phyloP scores from a whole-genome alignment of 2,797 vertebrate genomes.

The Propithecus deckenii region DNA sequence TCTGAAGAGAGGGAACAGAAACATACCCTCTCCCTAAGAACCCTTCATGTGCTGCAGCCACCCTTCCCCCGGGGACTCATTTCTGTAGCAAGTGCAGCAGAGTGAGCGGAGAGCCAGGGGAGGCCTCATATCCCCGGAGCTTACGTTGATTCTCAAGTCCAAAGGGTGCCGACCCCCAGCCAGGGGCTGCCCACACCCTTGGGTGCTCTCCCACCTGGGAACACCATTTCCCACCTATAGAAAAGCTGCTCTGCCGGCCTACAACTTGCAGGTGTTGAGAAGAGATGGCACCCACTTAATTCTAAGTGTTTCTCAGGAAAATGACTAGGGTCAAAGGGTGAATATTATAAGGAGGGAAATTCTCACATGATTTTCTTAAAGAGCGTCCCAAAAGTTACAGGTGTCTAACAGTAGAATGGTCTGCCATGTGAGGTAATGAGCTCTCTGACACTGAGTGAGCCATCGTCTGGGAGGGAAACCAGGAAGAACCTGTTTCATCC shows the following conservation, averaged over 20 bases:
- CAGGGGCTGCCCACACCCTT: neutral
- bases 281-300: neutral
- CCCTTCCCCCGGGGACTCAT: neutral
- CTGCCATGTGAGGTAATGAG: neutral
- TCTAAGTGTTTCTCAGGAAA: neutral
- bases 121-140: neutral
- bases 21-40: neutral
- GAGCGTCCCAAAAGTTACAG: neutral
- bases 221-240: neutral
- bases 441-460: neutral
- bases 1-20: neutral
- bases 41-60: neutral
- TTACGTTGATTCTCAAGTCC: neutral
- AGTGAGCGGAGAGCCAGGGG: neutral
- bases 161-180: neutral
- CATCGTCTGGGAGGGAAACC: neutral
- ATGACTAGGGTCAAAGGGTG: neutral
- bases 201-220: neutral
- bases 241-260: conserved; percentile 1
- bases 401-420: neutral
- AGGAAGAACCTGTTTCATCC: neutral
- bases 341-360: neutral
- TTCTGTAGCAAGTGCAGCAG: neutral
- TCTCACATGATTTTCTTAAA: neutral
- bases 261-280: neutral